Evolutionary conservation across 2,113 vertebrate species (phyloP).

Genomic region (Beaufortia kweichowensis): DNA sequence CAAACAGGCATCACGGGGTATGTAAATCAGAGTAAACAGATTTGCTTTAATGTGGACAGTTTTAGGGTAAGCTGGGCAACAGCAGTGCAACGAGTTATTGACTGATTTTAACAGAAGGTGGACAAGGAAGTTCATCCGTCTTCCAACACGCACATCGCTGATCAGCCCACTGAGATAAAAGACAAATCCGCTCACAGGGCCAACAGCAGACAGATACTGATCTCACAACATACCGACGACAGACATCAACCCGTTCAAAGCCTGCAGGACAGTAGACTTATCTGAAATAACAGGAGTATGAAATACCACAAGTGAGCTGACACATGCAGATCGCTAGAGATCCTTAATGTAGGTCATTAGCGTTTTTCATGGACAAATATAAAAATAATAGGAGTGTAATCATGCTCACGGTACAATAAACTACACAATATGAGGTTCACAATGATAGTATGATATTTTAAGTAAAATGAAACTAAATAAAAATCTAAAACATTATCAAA

Average conservation of each 20-base stretch:
- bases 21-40: conserved; percentile 29
- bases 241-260: conserved; percentile 19
- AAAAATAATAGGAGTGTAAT: too few species aligned
- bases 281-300: conserved; percentile 32
- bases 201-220: background rate
- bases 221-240: conserved; percentile 7
- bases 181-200: conserved; percentile 17
- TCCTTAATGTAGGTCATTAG: conserved; percentile 51
- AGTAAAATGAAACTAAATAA: too few species aligned
- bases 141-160: background rate
- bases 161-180: conserved; percentile 11
- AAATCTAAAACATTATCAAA: too few species aligned
- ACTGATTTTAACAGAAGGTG: conserved; percentile 11
- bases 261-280: conserved; percentile 12
- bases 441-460: too few species aligned
- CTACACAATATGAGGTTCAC: too few species aligned
- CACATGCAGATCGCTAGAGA: conserved; percentile 39
- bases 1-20: conserved; percentile 8
- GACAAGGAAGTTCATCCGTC: conserved; percentile 38
- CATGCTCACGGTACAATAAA: too few species aligned
- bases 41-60: conserved; percentile 30
- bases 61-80: conserved; percentile 33
- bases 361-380: conserved; percentile 54
- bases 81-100: conserved; percentile 17
- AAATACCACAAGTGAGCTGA: conserved; percentile 28